phyloP scores from a whole-genome alignment of 1,140 invertebrate species.

The Rhyacophila brunnea region DNA sequence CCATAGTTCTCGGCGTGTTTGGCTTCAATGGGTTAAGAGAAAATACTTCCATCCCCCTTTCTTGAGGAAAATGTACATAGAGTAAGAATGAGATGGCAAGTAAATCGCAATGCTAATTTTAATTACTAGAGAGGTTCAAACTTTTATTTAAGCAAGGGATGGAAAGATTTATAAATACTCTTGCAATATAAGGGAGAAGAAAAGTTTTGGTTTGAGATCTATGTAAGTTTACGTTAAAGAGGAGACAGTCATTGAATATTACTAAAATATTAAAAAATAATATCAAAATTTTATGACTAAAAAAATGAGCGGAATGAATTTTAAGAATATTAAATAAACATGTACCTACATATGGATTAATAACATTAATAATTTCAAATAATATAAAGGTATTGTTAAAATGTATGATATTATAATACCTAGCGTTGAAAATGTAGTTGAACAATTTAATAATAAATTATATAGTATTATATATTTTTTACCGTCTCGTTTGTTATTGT shows the following conservation, averaged over 20 bases:
- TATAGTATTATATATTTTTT: too few relatives aligned
- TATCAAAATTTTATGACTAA: too few relatives aligned
- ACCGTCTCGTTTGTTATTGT: too few relatives aligned
- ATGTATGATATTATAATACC: too few relatives aligned
- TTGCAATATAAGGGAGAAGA: conserved; percentile 38
- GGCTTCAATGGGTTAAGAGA: conserved; percentile 44
- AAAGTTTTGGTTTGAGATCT: conserved; percentile 39
- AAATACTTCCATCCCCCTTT: conserved; percentile 43
- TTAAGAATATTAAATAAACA: too few relatives aligned
- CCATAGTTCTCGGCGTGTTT: conserved; percentile 46
- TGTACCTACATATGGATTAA: too few relatives aligned
- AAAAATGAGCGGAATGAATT: too few relatives aligned
- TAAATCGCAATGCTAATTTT: conserved; percentile 29
- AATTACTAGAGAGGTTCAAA: conserved; percentile 37
- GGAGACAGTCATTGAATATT: not conserved
- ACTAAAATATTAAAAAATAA: too few relatives aligned
- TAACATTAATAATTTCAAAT: too few relatives aligned
- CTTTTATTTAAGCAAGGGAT: conserved; percentile 38
- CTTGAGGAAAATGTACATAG: conserved; percentile 14
- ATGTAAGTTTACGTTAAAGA: conserved; percentile 3
- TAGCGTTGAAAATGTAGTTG: too few relatives aligned
- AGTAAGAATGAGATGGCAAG: conserved; percentile 3
- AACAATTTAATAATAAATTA: too few relatives aligned
- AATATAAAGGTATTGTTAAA: too few relatives aligned
- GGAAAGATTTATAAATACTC: conserved; percentile 50